A percentile compares a stretch with the other conserved stretches of the same genome.
Conservation (phyloP, 2,888 invertebrate genomes). For the Cheilosia grossa region DNA sequence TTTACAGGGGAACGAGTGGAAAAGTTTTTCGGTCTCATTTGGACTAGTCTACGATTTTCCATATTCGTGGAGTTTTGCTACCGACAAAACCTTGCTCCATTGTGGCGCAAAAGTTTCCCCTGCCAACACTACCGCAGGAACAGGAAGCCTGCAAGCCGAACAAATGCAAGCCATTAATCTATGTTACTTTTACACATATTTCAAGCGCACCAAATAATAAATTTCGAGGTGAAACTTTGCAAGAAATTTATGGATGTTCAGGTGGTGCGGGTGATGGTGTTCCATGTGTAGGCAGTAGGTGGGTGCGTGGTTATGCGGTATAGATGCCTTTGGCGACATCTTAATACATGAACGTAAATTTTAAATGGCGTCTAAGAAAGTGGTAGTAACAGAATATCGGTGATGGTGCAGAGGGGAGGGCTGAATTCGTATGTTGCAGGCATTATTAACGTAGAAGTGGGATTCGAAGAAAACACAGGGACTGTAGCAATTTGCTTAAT, state of each 20-base stretch:
- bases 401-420: neutral
- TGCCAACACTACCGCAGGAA: slow-evolving; percentile 6
- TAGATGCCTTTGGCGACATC: slow-evolving; percentile 40
- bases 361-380: slow-evolving; percentile 43
- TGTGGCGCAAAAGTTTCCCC: slow-evolving; percentile 49
- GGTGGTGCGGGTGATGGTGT: slow-evolving; percentile 41
- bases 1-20: neutral
- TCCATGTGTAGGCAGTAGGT: neutral
- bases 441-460: slow-evolving; percentile 10
- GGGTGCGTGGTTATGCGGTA: slow-evolving; percentile 19
- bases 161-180: slow-evolving; percentile 74
- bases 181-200: slow-evolving; percentile 74
- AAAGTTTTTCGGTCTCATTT: slow-evolving; percentile 62
- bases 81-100: slow-evolving; percentile 37
- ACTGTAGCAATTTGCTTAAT: slow-evolving; percentile 34
- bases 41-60: slow-evolving; percentile 64
- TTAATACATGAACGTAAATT: slow-evolving; percentile 54
- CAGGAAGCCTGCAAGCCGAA: slow-evolving; percentile 59
- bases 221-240: slow-evolving; percentile 70
- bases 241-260: slow-evolving; percentile 69
- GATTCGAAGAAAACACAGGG: slow-evolving; percentile 11
- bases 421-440: slow-evolving; percentile 3
- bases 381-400: neutral
- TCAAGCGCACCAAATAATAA: slow-evolving; percentile 74
- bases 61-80: slow-evolving; percentile 39